Conservation (phyloP, 2,888 invertebrate genomes). For the Aproaerema taeniolella region DNA sequence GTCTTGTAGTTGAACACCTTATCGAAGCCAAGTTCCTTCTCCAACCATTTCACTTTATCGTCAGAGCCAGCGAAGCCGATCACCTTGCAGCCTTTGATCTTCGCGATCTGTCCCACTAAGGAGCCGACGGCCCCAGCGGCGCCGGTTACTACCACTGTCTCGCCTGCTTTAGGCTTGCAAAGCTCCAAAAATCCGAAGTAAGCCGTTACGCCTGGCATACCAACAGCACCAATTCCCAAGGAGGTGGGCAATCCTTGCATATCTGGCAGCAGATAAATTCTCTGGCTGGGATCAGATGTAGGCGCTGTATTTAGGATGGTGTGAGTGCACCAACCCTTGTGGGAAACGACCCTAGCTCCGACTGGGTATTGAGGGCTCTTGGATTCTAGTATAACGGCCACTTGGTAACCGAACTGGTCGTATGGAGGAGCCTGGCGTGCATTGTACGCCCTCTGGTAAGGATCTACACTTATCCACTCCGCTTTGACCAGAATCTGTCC, state of each 20-base stretch:
- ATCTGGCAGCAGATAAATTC: slow-evolving; percentile 63
- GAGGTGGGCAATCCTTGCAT: slow-evolving; percentile 70
- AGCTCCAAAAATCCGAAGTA: slow-evolving; percentile 83
- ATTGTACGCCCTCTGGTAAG: slow-evolving; percentile 37
- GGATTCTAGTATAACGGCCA: slow-evolving; percentile 73
- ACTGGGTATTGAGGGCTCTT: slow-evolving; percentile 77
- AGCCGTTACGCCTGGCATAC: slow-evolving; percentile 84
- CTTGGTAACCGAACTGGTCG: slow-evolving; percentile 32
- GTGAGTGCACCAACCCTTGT: slow-evolving; percentile 82
- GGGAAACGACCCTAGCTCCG: slow-evolving; percentile 76
- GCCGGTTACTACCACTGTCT: slow-evolving; percentile 82
- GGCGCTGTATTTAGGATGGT: slow-evolving; percentile 30
- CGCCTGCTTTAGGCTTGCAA: slow-evolving; percentile 82
- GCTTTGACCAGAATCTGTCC: slow-evolving; percentile 60
- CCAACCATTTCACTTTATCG: slow-evolving; percentile 82
- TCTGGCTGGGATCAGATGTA: slow-evolving; percentile 20
- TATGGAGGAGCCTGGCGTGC: slow-evolving; percentile 22
- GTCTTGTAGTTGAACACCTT: slow-evolving; percentile 85
- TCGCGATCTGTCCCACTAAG: slow-evolving; percentile 85
- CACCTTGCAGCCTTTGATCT: slow-evolving; percentile 79
- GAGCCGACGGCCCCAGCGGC: slow-evolving; percentile 88
- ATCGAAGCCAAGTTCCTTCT: slow-evolving; percentile 81
- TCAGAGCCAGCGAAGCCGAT: slow-evolving; percentile 85
- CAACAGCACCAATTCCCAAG: slow-evolving; percentile 77
- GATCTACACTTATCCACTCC: slow-evolving; percentile 46